phyloP scores from a whole-genome alignment of 1,140 invertebrate species.

The Chelonus insularis region DNA sequence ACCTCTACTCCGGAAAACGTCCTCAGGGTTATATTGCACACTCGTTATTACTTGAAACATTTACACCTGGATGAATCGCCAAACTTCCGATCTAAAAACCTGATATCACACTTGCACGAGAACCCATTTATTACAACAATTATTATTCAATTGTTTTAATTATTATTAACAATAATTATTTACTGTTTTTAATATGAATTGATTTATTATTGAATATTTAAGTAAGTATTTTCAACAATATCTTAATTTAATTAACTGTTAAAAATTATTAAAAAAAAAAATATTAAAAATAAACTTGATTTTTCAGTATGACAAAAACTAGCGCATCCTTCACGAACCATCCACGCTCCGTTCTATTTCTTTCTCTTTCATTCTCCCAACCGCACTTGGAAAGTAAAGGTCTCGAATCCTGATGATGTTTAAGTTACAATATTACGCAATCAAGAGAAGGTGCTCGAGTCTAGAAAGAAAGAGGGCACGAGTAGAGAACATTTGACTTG shows the following conservation, averaged over 20 bases:
- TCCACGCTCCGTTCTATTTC: neutral
- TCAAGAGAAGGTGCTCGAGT: neutral
- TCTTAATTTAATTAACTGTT: too few relatives aligned
- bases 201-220: too few relatives aligned
- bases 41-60: neutral
- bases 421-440: constrained; percentile 8
- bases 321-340: neutral
- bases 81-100: constrained; percentile 35
- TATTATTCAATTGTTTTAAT: too few relatives aligned
- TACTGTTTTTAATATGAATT: too few relatives aligned
- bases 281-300: too few relatives aligned
- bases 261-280: too few relatives aligned
- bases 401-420: constrained; percentile 10
- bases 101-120: constrained; percentile 34
- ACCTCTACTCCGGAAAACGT: neutral
- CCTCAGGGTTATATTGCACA: constrained; percentile 1
- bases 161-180: too few relatives aligned
- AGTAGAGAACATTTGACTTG: too few relatives aligned
- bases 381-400: constrained; percentile 30
- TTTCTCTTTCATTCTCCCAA: too few relatives aligned
- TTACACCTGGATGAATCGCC: constrained; percentile 3
- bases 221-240: too few relatives aligned
- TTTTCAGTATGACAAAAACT: neutral
- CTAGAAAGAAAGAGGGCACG: constrained; percentile 2
- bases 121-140: constrained; percentile 38